Base-by-base conservation (phyloP, 2,113 vertebrate genomes). In the Larimichthys polyactis region DNA sequence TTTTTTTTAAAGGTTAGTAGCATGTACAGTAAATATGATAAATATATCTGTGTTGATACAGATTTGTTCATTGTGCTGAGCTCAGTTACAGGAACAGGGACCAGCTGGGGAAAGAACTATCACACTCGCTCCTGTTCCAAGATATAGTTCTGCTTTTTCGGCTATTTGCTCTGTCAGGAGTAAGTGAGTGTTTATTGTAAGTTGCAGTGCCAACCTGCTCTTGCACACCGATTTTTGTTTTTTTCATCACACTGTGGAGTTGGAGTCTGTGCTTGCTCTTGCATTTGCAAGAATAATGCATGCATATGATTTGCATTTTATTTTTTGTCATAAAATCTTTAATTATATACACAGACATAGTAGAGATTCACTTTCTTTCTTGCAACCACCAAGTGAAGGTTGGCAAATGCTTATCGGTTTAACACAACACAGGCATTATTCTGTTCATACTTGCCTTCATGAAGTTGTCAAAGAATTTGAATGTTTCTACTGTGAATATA, bases 21-120 rank as follows among this genome's bases (percentile, higher is more conserved):
- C 48, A 71, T 63, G 29, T 77, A 69, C 80, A 82, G 65, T 80
- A 72, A 81, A 64, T 63, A 48, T 75, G 12, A 58, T 40, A 5
- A 46, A 44, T 22, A 65, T 32, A 71, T 52, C 29, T 71, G 44
- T 66, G 10, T n/a, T 57, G 49, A 59, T 74, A n/a, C 36, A 64
- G 59, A 29, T 84, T 79, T 86, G 5, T 58, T 75, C 32, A 68
- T 46, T 44, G 32, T 78, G 36, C n/a, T 83, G 83, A 91, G 58
- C 67, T 94, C 84, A 94, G 67, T 93, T 94, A 94, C 90, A 83
- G 90, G 92, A 94, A 93, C 83, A 73, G 74, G 60, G 79, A 72
- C 76, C 67, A 76, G 71, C 83, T 90, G 75, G 91, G 81, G 82
- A 91, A 89, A 86, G 78, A 85, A 86, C 75, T 73, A 46, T 27